These are phyloP conservation scores for Emydocephalus ijimae DNA, from an alignment of 2,113 vertebrate species.

Conservation along the genomic window DNA sequence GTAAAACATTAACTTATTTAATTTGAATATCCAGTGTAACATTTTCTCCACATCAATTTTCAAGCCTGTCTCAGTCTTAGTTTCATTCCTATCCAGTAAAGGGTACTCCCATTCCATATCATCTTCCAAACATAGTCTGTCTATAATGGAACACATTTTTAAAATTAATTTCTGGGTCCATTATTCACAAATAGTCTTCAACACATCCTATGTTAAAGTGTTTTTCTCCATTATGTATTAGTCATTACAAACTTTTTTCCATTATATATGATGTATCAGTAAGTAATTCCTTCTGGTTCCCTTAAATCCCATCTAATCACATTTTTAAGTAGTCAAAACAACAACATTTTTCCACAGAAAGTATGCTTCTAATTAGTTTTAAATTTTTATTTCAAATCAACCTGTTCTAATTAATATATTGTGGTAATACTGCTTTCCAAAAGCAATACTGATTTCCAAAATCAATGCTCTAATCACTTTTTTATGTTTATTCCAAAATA, in stretches of 20 bases:
- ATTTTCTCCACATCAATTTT: background rate
- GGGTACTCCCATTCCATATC: background rate
- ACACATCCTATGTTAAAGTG: background rate
- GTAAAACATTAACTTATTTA: background rate
- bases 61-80: background rate
- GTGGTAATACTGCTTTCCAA: background rate
- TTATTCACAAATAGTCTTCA: background rate
- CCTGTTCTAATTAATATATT: background rate
- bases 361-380: background rate
- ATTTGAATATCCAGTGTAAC: background rate
- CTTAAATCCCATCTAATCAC: background rate
- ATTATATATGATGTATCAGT: background rate
- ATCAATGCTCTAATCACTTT: background rate
- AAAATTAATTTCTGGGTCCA: background rate
- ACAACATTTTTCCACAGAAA: background rate
- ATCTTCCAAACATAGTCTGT: background rate
- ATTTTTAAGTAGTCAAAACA: background rate
- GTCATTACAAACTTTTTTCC: background rate
- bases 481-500: background rate
- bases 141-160: background rate
- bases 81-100: background rate
- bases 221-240: background rate
- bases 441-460: background rate
- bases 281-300: background rate
- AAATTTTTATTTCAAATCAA: background rate